Base-by-base conservation (phyloP, 2,888 invertebrate species). In the Andrena dorsata region DNA sequence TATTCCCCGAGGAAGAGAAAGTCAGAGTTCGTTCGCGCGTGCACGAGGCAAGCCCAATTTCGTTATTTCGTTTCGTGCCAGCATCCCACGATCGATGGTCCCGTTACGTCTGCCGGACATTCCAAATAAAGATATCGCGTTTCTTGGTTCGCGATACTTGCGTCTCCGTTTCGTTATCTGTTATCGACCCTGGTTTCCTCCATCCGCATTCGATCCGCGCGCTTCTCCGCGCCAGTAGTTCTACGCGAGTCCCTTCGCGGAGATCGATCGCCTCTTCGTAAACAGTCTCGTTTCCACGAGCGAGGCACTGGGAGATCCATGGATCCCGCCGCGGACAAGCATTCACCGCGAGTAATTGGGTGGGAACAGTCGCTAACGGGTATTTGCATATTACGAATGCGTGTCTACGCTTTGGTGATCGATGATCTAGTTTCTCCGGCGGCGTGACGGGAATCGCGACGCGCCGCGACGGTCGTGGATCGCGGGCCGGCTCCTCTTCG, bases 101-200 rank as follows among this genome's bases (percentile, higher is more conserved):
- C 88, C 88, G 88, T 88, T 88, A 88, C 65, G 49, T 70, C 75
- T 85, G 72, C 70, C 81, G 49, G 49, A 47, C 83, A 58, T 84
- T 75, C 84, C 82, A 76, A 86, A 86, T 81, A 78, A 85, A 85
- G 76, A 51, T 80, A 80, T 61, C 58, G 47, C 71, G 80, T 80
- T 53, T 66, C 32, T 60, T 49, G 71, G 70, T 61, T 61, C 73
- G 49, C 35, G 77, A 16, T 41, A 47, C 47, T 51, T 63, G 65
- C 51, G 71, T 56, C 60, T 58, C 74, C 63, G 47, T 74, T 71
- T 30, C 28, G 63, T 64, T 64, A 66, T 61, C 56, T 47, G 41
- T 35, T 32, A 8, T 13, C 49, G 10, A 8, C 32, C 23, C n/a
- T 8, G 16, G 30, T 32, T 68, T 70, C 28, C 49, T 5, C 41